Evolutionary conservation across 2,797 vertebrate genomes (phyloP), one percentile per base, ranked within the genome.

Genomic region (Setipinna tenuifilis): DNA sequence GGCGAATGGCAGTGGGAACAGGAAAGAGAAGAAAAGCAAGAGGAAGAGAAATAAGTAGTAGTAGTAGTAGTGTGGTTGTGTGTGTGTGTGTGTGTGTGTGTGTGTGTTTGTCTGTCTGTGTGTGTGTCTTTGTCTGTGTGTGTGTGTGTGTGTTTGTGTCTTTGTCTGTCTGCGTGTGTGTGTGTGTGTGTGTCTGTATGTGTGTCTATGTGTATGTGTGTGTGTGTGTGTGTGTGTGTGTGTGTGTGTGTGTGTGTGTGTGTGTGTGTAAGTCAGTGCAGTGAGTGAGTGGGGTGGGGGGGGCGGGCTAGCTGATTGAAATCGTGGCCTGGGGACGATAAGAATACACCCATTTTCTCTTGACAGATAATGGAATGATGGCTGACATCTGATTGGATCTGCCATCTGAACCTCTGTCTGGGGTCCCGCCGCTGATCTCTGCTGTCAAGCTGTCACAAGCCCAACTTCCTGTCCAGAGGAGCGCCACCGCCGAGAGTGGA

Each of bases 341-440:
- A 82, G 81, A 84, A 88, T 88, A 85, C 44, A 35, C 23, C 75
- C 48, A n/a, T 82, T 87, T 82, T 85, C 85, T 86, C 59, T 82
- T 84, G 85, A 87, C 84, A 84, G 84, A 86, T 89, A 87, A 88
- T 86, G 59, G 84, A 85, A 88, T 88, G 25, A 81, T 59, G 50
- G 31, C 85, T 87, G 87, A 87, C 86, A 83, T 85, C 81, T 65
- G 82, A 86, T 82, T 87, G 86, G 62, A 88, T 87, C 83, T 88
- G 80, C 85, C 65, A 81, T 83, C 61, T 83, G 54, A 84, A 86
- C 80, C 25, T 83, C 25, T 62, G 44, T 78, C 44, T 81, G 31
- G 83, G 31, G 88, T 75, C 21, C 48, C 17, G 80, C 85, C 46
- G 48, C 41, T 82, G 62, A 84, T 59, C 83, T 87, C 71, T 85